Conservation (phyloP, 2,113 vertebrate species). For the Otolemur garnettii region DNA sequence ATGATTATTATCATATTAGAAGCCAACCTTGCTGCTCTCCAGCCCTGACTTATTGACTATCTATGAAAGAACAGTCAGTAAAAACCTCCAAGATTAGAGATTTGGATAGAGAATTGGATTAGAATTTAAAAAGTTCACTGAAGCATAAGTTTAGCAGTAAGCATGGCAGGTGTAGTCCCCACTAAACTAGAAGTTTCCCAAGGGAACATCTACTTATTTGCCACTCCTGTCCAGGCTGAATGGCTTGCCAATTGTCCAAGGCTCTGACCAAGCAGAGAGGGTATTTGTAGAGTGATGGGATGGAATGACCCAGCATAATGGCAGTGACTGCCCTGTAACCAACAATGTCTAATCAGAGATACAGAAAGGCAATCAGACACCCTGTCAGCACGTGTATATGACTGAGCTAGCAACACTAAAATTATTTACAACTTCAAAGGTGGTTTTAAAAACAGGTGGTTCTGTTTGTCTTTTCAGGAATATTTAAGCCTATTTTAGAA, state of each 20-base stretch:
- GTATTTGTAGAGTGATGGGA: not conserved
- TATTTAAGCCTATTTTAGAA: not conserved
- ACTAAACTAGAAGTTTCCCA: not conserved
- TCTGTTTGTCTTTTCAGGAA: not conserved
- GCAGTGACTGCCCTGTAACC: not conserved
- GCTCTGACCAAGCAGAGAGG: not conserved
- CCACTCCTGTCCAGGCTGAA: not conserved
- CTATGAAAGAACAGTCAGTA: not conserved
- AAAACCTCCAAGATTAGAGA: not conserved
- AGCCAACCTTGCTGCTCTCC: not conserved
- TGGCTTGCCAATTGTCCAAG: not conserved
- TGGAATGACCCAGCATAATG: no score
- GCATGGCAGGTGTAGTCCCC: no score
- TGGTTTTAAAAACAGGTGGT: not conserved
- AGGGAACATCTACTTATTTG: not conserved
- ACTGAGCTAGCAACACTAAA: not conserved
- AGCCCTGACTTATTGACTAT: not conserved
- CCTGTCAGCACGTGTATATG: no score
- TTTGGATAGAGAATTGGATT: not conserved
- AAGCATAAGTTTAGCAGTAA: not conserved
- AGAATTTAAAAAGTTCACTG: not conserved
- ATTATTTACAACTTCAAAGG: slow-evolving; percentile 17
- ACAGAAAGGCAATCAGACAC: not conserved
- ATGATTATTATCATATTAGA: not conserved
- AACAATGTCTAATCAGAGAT: not conserved